Conservation (phyloP, 2,113 vertebrate genomes). For the Pycnonotus jocosus region DNA sequence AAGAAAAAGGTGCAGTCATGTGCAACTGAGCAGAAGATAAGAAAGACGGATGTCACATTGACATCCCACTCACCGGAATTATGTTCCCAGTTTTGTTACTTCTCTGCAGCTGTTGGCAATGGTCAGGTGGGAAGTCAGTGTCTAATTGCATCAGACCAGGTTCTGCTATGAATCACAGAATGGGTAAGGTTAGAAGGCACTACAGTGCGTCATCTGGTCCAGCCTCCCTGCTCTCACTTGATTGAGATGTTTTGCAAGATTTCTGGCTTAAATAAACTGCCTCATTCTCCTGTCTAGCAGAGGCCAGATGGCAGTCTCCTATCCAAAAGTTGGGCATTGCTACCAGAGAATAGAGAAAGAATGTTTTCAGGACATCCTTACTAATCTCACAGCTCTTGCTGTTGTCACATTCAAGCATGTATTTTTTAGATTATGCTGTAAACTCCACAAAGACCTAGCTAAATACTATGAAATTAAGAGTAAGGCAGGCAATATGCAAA, state of each 20-base stretch:
- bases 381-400: not conserved
- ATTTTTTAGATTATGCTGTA: not conserved
- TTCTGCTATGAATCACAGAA: conserved; percentile 2
- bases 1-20: not conserved
- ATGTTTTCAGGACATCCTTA: not conserved
- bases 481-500: not conserved
- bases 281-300: not conserved
- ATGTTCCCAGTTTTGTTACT: not conserved
- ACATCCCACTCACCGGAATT: not conserved
- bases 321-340: not conserved
- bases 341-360: not conserved
- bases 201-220: not conserved
- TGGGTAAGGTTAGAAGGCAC: not conserved
- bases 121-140: conserved; percentile 12
- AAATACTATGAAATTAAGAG: not conserved
- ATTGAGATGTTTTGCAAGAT: not conserved
- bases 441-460: not conserved
- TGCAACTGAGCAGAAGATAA: conserved; percentile 33
- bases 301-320: not conserved
- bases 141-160: not conserved
- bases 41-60: conserved; percentile 24
- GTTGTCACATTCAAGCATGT: not conserved
- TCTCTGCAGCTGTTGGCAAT: conserved; percentile 18
- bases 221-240: not conserved
- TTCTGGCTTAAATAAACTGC: not conserved